Base-by-base conservation (phyloP, 1,140 invertebrate genomes). In the Drosophila pectinifera region DNA sequence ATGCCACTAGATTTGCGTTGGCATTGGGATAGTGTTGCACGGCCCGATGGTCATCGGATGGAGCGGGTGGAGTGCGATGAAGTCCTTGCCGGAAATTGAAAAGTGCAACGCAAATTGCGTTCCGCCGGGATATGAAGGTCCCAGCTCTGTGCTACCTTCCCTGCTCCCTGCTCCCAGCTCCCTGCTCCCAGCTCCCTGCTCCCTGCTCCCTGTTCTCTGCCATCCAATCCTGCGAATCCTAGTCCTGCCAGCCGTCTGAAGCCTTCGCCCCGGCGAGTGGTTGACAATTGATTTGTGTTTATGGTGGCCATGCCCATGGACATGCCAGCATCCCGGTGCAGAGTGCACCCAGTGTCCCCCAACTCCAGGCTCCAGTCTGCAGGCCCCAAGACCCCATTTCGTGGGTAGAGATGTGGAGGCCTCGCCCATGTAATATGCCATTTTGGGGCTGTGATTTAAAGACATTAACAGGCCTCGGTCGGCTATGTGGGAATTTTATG, bases 271-370 rank as follows among this genome's bases (percentile, higher is more conserved):
- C 28, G 5, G 73, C 82, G 75, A 86, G 84, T 86, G 83, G 70
- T 86, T 86, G 83, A 86, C 83, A 86, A 86, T 86, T 86, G 83
- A 86, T 86, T 86, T 86, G 83, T 86, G 83, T 88, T 86, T 86
- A 86, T 86, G 83, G 83, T 83, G 75, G 58, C 61, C 73, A 67
- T 70, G 63, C 67, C 69, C 68, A 57, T 68, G 58, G 75, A 54
- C 58, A 57, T 65, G 57, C 58, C 46, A 38, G 59, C 59, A 54
- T 73, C 54, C 64, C 49, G 53, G n/a, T 16, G n/a, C 48, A 49
- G 48, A 48, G 24, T 48, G 46, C 45, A 48, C n/a, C 26, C 42
- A 20, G 41, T 11, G 18, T 8, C 7, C 8, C 28, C 39, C 18
- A 14, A 2, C 10, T 11, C 22, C 38, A 22, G 22, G 36, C 28